Evolutionary conservation across 2,888 invertebrate genomes (phyloP).

Genomic region (Leucania comma): DNA sequence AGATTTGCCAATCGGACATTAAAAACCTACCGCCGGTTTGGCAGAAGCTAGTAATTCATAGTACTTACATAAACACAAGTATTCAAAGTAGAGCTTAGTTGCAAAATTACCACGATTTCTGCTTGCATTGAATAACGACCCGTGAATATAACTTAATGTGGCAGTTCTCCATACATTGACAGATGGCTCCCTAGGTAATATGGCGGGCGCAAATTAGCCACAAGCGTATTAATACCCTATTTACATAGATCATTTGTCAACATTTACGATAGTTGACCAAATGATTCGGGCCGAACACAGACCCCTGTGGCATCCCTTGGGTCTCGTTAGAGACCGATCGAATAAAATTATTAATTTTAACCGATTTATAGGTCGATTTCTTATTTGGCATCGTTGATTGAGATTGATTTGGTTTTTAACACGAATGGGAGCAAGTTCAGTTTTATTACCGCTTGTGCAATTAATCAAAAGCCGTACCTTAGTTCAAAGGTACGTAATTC

Average conservation of each 20-base stretch:
- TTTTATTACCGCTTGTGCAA: neutral
- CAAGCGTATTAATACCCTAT: conserved; percentile 62
- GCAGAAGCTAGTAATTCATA: neutral
- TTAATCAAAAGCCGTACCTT: neutral
- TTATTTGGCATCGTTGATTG: conserved; percentile 9
- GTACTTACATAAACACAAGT: neutral
- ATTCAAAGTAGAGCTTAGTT: neutral
- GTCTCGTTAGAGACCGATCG: conserved; percentile 44
- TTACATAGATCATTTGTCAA: conserved; percentile 69
- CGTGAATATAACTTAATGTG: conserved; percentile 19
- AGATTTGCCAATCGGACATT: too few species aligned
- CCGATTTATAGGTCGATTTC: neutral
- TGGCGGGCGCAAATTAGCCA: conserved; percentile 69
- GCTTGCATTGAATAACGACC: conserved; percentile 1
- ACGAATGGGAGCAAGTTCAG: neutral
- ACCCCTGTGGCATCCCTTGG: conserved; percentile 43
- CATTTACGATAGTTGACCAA: conserved; percentile 51
- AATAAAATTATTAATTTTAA: conserved; percentile 33
- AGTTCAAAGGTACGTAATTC: neutral
- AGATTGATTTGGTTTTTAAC: conserved; percentile 18
- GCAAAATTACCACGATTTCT: neutral
- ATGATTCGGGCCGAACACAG: conserved; percentile 51
- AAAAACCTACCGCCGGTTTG: too few species aligned
- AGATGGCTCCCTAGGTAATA: conserved; percentile 70
- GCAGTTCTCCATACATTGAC: conserved; percentile 59